Conservation (phyloP, 1,140 invertebrate genomes). For the Bombus picipes region DNA sequence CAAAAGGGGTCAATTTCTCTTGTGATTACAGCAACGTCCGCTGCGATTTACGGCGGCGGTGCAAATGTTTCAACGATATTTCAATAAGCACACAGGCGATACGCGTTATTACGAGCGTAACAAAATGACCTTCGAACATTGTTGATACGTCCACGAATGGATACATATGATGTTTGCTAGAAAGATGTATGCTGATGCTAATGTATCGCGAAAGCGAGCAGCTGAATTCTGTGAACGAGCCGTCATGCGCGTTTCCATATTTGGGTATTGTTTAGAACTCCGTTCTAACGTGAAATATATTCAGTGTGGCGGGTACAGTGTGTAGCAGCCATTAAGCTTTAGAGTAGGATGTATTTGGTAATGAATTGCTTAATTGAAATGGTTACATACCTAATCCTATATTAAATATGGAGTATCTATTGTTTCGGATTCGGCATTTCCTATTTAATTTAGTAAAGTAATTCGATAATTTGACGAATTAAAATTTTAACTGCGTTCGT, state of each 20-base stretch:
- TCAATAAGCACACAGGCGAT: conserved; percentile 42
- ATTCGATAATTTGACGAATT: neutral
- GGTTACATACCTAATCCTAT: neutral
- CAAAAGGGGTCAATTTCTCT: conserved; percentile 34
- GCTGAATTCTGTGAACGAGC: neutral
- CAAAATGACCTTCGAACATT: conserved; percentile 31
- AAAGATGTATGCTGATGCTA: conserved; percentile 39
- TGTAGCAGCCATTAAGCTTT: conserved; percentile 1
- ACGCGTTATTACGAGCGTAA: conserved; percentile 23
- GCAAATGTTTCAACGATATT: conserved; percentile 50
- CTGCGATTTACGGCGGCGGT: conserved; percentile 25
- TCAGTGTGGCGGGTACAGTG: neutral
- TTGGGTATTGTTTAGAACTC: conserved; percentile 22
- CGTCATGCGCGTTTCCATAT: neutral
- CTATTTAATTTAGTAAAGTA: neutral
- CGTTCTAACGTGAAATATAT: neutral
- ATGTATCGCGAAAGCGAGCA: conserved; percentile 18
- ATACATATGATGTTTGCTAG: conserved; percentile 35
- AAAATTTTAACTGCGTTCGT: neutral
- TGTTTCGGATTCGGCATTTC: neutral
- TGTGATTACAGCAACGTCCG: conserved; percentile 13
- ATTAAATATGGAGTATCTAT: neutral
- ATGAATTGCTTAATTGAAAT: conserved; percentile 5
- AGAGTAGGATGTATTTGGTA: neutral
- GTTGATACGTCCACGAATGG: conserved; percentile 27